Evolutionary conservation across 1,140 invertebrate species (phyloP), one percentile per base, ranked within the genome.

Genomic region (Aradophagus sp.): DNA sequence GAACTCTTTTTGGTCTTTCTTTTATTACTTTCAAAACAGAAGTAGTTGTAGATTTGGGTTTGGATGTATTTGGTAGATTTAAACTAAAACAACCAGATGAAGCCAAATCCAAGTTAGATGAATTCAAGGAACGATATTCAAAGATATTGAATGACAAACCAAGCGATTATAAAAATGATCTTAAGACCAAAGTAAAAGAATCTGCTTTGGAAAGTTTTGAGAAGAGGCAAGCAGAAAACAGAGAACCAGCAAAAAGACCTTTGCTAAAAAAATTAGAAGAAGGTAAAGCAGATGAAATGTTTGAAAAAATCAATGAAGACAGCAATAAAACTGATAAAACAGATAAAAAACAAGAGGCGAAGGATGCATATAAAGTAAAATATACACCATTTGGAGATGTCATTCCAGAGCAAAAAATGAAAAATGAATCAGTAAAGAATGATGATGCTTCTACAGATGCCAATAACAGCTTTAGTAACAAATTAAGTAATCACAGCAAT

Each of bases 11-110:
- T 72, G 84, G 84, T 8, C 44, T 86, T 0, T 56, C 62, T 4
- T 84, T 80, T 10, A 71, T 86, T 0, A 73, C 77, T 16, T 55
- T 84, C 0, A 76, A 77, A 50, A 83, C 82, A 11, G 83, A 86
- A 65, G 73, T 81, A 2, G 27, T 48, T 1, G 53, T 83, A 3
- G 80, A 84, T 61, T 48, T 81, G 17, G 77, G 77, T 5, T n/a
- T 82, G 3, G 77, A 86, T 67, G 45, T 83, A 5, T 84, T 85
- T 71, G 83, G 83, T 6, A 75, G 75, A 17, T 85, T 85, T 32
- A 86, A 83, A 63, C 17, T 84, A 4, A 84, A 83, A 65, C 50
- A 78, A 1, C 13, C 55, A 0, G 75, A 72, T 1, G 39, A 75
- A 0, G 32, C 7, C 5, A 27, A 42, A 4, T 32, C 32, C 10